Evolutionary conservation across 2,888 invertebrate species (phyloP).

Genomic region (Rhimphoctona megacephalus): DNA sequence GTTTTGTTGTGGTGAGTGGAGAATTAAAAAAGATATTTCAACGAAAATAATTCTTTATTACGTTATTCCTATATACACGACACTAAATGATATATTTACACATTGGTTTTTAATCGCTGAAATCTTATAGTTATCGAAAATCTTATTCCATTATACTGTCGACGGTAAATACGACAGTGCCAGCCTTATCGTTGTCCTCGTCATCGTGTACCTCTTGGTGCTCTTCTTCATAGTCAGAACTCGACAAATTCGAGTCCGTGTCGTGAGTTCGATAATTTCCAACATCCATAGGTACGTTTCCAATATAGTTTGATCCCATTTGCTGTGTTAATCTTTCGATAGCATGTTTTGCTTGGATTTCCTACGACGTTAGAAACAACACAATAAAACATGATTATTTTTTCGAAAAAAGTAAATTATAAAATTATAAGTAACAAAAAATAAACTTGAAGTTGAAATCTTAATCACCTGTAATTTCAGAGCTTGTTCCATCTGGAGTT

Average conservation of each 20-base stretch:
- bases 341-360: constrained; percentile 87
- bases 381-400: background rate
- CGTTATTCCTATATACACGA: constrained; percentile 54
- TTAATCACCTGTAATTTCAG: constrained; percentile 79
- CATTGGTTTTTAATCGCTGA: constrained; percentile 2
- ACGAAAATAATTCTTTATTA: constrained; percentile 57
- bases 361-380: constrained; percentile 74
- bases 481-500: constrained; percentile 86
- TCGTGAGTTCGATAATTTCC: constrained; percentile 84
- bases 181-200: constrained; percentile 85
- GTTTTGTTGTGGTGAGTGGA: no score
- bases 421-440: background rate
- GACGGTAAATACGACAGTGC: constrained; percentile 86
- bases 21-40: background rate
- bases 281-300: constrained; percentile 81
- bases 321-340: constrained; percentile 86
- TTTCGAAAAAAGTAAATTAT: background rate
- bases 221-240: constrained; percentile 85
- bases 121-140: background rate
- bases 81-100: constrained; percentile 34
- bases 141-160: constrained; percentile 74
- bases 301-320: constrained; percentile 84
- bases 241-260: constrained; percentile 77
- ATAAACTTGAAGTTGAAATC: background rate
- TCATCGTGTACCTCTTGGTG: constrained; percentile 86